Conservation (phyloP, 2,797 vertebrate species). For the Epinephelus awoara region DNA sequence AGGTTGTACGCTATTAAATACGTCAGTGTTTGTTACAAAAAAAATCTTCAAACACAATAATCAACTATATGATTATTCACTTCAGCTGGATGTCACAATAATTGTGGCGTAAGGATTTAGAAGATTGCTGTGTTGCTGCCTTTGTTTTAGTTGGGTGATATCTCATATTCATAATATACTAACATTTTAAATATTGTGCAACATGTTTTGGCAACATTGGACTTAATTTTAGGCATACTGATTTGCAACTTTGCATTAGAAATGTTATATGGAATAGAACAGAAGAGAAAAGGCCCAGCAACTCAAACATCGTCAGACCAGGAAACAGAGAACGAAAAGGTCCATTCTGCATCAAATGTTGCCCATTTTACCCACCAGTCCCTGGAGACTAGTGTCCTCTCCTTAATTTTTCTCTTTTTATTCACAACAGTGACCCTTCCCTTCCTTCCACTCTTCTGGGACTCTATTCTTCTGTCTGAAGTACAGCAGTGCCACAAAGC, state of each 20-base stretch:
- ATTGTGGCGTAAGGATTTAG: too few species aligned
- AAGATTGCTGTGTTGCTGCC: too few species aligned
- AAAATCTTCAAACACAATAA: too few species aligned
- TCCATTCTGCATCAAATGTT: not conserved
- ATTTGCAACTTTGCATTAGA: not conserved
- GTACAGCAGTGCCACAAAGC: conserved; percentile 18
- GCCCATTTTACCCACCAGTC: conserved; percentile 1
- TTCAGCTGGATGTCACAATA: too few species aligned
- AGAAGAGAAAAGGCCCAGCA: not conserved
- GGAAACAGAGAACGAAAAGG: conserved; percentile 20
- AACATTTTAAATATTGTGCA: not conserved
- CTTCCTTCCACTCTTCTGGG: conserved; percentile 56
- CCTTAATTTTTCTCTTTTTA: conserved; percentile 38
- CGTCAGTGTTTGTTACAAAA: not conserved
- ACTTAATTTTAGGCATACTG: not conserved
- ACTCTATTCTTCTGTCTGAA: conserved; percentile 44
- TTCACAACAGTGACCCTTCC: conserved; percentile 48
- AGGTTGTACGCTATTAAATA: not conserved
- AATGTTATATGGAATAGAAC: not conserved
- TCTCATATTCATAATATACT: not conserved
- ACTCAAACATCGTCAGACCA: not conserved
- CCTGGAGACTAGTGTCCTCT: conserved; percentile 26
- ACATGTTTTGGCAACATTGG: not conserved
- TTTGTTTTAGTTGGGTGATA: too few species aligned
- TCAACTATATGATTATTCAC: too few species aligned